Evolutionary conservation across 1,140 invertebrate genomes (phyloP).

Genomic region (Drosophila orosa): DNA sequence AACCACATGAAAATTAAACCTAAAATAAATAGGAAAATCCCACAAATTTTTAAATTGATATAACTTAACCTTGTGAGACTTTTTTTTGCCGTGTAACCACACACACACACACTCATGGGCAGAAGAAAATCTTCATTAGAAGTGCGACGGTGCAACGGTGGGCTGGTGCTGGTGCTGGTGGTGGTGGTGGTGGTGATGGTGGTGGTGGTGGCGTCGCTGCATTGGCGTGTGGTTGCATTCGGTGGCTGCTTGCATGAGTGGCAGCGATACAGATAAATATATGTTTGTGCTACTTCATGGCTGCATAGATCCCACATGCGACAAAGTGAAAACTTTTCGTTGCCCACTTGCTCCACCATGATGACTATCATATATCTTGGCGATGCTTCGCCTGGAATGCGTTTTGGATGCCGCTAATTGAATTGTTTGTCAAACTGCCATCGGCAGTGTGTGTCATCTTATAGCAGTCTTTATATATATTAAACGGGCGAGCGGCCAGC

Average conservation of each 20-base stretch:
- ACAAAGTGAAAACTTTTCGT: slow-evolving; percentile 77
- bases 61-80: background rate
- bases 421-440: slow-evolving; percentile 45
- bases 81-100: slow-evolving; percentile 8
- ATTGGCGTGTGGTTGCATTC: slow-evolving; percentile 63
- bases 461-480: background rate
- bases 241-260: slow-evolving; percentile 65
- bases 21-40: no score
- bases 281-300: slow-evolving; percentile 71
- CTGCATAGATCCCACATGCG: slow-evolving; percentile 67
- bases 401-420: slow-evolving; percentile 40
- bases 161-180: slow-evolving; percentile 9
- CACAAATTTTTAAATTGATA: no score
- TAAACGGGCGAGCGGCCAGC: background rate
- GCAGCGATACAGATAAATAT: slow-evolving; percentile 47
- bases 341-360: slow-evolving; percentile 8
- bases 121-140: slow-evolving; percentile 58
- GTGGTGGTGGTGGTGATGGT: slow-evolving; percentile 31
- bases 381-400: slow-evolving; percentile 31
- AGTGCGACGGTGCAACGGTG: slow-evolving; percentile 32
- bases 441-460: slow-evolving; percentile 29
- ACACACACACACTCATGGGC: background rate
- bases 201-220: slow-evolving; percentile 40
- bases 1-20: no score
- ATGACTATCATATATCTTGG: slow-evolving; percentile 35